Evolutionary conservation across 2,797 vertebrate species (phyloP), one percentile per base, ranked within the genome.

Genomic region (Eulemur albifrons): DNA sequence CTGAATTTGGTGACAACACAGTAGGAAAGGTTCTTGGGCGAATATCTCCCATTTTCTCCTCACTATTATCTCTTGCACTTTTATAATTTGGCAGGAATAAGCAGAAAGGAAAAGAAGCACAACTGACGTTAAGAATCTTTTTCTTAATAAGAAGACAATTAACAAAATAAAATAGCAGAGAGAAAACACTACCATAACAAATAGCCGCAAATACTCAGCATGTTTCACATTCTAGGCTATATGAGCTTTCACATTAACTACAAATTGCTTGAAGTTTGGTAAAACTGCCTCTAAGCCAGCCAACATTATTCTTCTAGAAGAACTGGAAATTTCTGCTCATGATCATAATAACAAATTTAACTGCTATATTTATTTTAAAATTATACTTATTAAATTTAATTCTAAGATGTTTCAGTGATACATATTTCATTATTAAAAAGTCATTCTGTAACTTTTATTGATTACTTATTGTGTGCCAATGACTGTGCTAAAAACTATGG

Each of bases 301-400:
- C 3, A 88, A 79, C 88, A 70, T 80, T 95, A 50, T 84, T 96
- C 12, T 54, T 94, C 40, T 76, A 76, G 38, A 90, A 75, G 57
- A 93, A 88, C 38, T 83, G 57, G n/a, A 65, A 18, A 86, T 91
- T 90, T 93, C 45, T 94, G 40, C 21, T 88, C 38, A 40, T 35
- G 25, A 25, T 70, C 43, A 73, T 45, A 73, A 54, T 50, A 88
- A 35, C 81, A 93, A 73, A 48, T 85, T 27, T 92, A 90, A 52
- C 9, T 81, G 1, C 21, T 92, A 18, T 69, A 57, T 88, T 92
- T 90, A 79, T 93, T 96, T 90, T 77, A n/a, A 32, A 95, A 63
- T 96, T 90, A 45, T 10, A 69, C 10, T 89, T 72, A 80, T 70
- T 61, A 75, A 88, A 63, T 67, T 94, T 86, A 40, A 94, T 82